Evolutionary conservation across 1,140 invertebrate species (phyloP), one percentile per base, ranked within the genome.

Genomic region (Ganaspis sp.): DNA sequence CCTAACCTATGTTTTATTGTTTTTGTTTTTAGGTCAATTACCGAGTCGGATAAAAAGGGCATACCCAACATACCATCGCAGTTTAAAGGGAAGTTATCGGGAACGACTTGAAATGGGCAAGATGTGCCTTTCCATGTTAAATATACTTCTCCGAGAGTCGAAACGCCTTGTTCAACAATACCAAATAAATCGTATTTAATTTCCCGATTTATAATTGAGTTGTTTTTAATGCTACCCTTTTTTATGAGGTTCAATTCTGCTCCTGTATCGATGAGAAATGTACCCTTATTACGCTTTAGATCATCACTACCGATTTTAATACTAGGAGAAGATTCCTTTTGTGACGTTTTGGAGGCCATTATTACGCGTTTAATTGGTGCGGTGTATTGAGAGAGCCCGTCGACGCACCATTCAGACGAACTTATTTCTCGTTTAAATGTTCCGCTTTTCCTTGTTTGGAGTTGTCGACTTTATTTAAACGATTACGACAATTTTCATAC

Each of bases 111-210:
- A 54, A 54, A 54, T 3, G 49, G 49, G n/a, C 49, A 54, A 54
- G 17, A 6, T 17, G 17, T 19, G 9, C 17, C 42, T 4, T 72
- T 72, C 6, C 53, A 38, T 0, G 23, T 53, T 72, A 72, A 12
- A 15, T 15, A 29, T 53, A 72, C 21, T 49, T 72, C 71, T 8
- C 45, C 71, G 15, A 53, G 23, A 23, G 71, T 72, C 11, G 15
- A 21, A 53, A 72, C 42, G n/a, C 42, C 42, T 8, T 49, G 71
- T 12, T 72, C 42, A 17, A 34, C 26, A 2, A 72, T 72, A 8
- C 71, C 71, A 9, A 72, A 72, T 29, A 72, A 29, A n/a, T 72
- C 23, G n/a, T 72, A 72, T 26, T 72, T 53, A 12, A 72, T 15
- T 53, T 17, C 12, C 9, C 12, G 5, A 21, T 54, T 23, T 54